Conservation (phyloP, 2,797 vertebrate genomes). For the Pseudochirops corinnae region DNA sequence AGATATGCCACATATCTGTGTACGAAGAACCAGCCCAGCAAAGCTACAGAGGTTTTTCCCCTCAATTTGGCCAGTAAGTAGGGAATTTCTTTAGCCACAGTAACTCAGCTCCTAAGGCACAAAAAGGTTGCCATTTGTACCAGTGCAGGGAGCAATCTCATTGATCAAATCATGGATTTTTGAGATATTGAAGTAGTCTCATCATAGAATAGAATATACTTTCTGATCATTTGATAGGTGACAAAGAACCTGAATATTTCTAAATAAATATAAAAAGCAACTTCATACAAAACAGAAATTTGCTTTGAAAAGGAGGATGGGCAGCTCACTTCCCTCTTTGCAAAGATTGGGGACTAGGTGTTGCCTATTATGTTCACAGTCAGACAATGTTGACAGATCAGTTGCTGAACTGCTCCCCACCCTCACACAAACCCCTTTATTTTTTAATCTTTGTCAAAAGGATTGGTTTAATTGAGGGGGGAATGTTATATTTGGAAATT, state of each 20-base stretch:
- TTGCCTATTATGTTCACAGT: not conserved
- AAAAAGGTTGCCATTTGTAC: not conserved
- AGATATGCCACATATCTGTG: not conserved
- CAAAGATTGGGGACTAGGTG: not conserved
- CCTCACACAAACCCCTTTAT: no score
- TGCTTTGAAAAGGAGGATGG: slow-evolving; percentile 59
- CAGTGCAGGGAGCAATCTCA: not conserved
- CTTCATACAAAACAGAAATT: slow-evolving; percentile 54
- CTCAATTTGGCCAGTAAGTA: not conserved
- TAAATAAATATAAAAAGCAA: slow-evolving; percentile 53
- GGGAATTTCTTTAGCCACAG: not conserved
- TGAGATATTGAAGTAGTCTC: slow-evolving; percentile 46
- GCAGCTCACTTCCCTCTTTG: not conserved
- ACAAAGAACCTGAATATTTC: slow-evolving; percentile 46
- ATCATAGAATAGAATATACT: slow-evolving; percentile 63
- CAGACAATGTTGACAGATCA: not conserved
- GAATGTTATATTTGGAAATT: not conserved
- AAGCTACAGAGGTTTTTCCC: not conserved
- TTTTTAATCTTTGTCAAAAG: not conserved
- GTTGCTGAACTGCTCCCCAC: not conserved
- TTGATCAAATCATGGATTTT: not conserved
- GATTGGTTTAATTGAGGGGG: not conserved
- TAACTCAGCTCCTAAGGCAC: not conserved
- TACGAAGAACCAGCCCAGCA: not conserved
- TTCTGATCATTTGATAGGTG: slow-evolving; percentile 25